Evolutionary conservation across 2,888 invertebrate species (phyloP), one percentile per base, ranked within the genome.

Genomic region (Ophioninae sp.): DNA sequence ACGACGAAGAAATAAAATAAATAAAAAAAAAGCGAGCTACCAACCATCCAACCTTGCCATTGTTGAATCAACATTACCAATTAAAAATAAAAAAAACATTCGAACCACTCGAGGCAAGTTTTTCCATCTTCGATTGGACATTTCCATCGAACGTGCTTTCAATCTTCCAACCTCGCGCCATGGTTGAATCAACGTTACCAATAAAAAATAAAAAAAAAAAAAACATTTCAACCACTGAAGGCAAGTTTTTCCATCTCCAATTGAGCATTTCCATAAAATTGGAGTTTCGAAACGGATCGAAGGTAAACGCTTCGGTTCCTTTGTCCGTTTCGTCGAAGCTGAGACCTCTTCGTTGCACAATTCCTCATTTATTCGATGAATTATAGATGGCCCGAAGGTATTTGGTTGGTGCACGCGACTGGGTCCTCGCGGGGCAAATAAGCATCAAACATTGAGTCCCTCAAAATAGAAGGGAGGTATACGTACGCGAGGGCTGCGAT

Each of bases 341-440:
- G 6, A 44, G 13, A 6, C 17, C 50, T 50, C 50, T 1, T 50
- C 50, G 50, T 50, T 50, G 50, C 50, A 50, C 50, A 17, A 50
- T 50, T 56, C 20, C 59, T 6, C 69, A 8, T 74, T 64, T 80
- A 39, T 37, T 67, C 39, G 50, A 39, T 70, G 61, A 56, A 50
- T 61, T 70, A 67, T 44, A 50, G 30, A 73, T 50, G 30, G 21
- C 81, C 76, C 59, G 59, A 23, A 76, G 81, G 59, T 50, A 81
- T 62, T 81, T 76, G 57, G 41, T 76, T 65, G 37, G 44, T 68
- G 73, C 81, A 76, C 76, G 70, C 76, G 70, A 81, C 69, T 75
- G 57, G 20, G 59, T 64, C 41, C 56, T 78, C 62, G 50, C 39
- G 20, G 67, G 39, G 72, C 59, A 30, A 70, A 70, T 59, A 59